Base-by-base conservation (phyloP, 2,888 invertebrate genomes). In the Tetanocera ferruginea region DNA sequence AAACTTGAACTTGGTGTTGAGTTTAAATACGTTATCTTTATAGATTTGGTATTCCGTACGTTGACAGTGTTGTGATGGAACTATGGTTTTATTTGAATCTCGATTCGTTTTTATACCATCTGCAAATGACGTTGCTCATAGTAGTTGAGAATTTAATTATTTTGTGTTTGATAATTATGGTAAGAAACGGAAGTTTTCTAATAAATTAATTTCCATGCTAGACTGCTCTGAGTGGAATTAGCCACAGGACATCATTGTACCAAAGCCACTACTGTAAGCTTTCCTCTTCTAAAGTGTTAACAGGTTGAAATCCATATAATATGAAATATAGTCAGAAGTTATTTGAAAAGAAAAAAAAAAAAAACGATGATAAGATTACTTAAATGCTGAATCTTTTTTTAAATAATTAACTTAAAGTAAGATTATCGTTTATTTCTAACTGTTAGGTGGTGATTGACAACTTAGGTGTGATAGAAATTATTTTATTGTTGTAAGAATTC, bases 201-300 rank as follows among this genome's bases (percentile, higher is more conserved):
- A 55, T 19, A n/a, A 14, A 19, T 51, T 4, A 8, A 11, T 23
- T 57, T 31, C n/a, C 3, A 2, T 72, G 31, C 14, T 43, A n/a
- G 37, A 57, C 17, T 17, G 6, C 5, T 49, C 23, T 73, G 49
- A 73, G 62, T 73, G 73, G 25, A 73, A 73, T 73, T 37, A 60
- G 49, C 73, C 49, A 23, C 62, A 49, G 73, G 73, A 37, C n/a
- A 60, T 28, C n/a, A 55, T 28, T 25, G 9, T 25, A 23, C n/a
- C n/a, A n/a, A n/a, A n/a, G n/a, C n/a, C n/a, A n/a, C n/a, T n/a
- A n/a, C n/a, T 43, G 43, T 43, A 1, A 11, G 43, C 14, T 43
- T 11, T 43, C 43, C 14, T 43, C 1, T 11, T 14, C 11, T 43
- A 1, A 43, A 43, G 11, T 43, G 43, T 2, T 43, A 43, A 43